Conservation (phyloP, 2,797 vertebrate species). For the Pachyuromys duprasi region DNA sequence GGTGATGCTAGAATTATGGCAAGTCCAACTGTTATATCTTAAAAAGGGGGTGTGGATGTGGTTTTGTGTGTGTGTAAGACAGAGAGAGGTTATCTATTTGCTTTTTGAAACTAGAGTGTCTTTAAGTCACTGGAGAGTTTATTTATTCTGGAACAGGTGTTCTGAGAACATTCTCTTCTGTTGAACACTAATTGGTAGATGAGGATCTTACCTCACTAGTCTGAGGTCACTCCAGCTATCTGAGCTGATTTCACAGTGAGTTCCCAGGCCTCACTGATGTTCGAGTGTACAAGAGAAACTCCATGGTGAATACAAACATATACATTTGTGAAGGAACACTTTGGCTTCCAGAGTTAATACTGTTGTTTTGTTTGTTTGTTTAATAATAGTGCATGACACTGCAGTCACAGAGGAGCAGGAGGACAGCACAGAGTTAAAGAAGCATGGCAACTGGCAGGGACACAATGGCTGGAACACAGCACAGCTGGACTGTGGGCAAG, state of each 20-base stretch:
- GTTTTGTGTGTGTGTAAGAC: not conserved
- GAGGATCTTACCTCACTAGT: not conserved
- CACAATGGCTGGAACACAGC: fast-evolving
- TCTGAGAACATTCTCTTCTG: slow-evolving; percentile 9
- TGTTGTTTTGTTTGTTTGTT: not conserved
- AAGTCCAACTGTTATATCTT: not conserved
- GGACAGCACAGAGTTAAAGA: not conserved
- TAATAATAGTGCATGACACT: not conserved
- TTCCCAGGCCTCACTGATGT: not conserved
- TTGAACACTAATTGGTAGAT: not conserved
- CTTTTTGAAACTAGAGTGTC: slow-evolving; percentile 8
- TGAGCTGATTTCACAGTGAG: not conserved
- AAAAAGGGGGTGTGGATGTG: not conserved
- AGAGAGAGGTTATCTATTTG: not conserved
- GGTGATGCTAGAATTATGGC: not conserved
- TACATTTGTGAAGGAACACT: not conserved
- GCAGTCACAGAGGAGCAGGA: not conserved
- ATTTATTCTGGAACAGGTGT: slow-evolving; percentile 15
- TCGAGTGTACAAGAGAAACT: not conserved
- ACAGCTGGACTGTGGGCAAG: not conserved
- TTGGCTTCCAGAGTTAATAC: not conserved
- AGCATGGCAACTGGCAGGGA: not conserved
- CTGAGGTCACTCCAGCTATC: not conserved
- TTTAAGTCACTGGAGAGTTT: slow-evolving; percentile 3
- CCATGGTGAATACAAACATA: not conserved